These are phyloP conservation scores for Pseudoips prasinana DNA, from an alignment of 2,888 invertebrate species.

Conservation along the genomic window DNA sequence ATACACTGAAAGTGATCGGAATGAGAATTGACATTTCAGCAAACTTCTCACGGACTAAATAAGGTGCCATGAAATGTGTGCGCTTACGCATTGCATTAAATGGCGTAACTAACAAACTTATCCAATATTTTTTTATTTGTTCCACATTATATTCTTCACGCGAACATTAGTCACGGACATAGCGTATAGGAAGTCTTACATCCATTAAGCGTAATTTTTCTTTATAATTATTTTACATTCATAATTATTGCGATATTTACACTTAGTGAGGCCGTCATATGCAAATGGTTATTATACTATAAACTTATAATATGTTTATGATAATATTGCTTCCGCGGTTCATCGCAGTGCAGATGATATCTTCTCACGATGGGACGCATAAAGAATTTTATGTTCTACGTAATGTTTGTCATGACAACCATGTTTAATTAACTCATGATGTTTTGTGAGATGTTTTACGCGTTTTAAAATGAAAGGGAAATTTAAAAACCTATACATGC, in stretches of 20 bases:
- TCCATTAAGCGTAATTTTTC: conserved; percentile 1
- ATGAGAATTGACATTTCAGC: too few species aligned
- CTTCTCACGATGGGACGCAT: conserved; percentile 19
- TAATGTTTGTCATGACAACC: conserved; percentile 1
- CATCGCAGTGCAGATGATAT: conserved; percentile 25
- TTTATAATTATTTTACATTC: background rate
- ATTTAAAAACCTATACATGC: too few species aligned
- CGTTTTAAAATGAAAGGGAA: too few species aligned
- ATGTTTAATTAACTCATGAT: background rate
- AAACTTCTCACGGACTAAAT: too few species aligned
- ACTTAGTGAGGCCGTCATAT: conserved; percentile 7
- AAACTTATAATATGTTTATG: conserved; percentile 18
- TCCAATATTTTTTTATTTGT: background rate
- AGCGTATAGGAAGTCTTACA: background rate
- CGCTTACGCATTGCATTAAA: too few species aligned
- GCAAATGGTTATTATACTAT: conserved; percentile 21
- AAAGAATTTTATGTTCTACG: conserved; percentile 11
- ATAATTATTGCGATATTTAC: conserved; percentile 8
- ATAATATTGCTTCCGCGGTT: conserved; percentile 28
- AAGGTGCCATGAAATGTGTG: too few species aligned
- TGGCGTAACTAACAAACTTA: too few species aligned
- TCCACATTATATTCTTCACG: conserved; percentile 1
- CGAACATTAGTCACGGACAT: conserved; percentile 1
- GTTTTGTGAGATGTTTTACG: too few species aligned
- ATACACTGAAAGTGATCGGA: too few species aligned